Evolutionary conservation across 2,113 vertebrate species (phyloP).

Genomic region (Cyphomyrus plagiostoma): DNA sequence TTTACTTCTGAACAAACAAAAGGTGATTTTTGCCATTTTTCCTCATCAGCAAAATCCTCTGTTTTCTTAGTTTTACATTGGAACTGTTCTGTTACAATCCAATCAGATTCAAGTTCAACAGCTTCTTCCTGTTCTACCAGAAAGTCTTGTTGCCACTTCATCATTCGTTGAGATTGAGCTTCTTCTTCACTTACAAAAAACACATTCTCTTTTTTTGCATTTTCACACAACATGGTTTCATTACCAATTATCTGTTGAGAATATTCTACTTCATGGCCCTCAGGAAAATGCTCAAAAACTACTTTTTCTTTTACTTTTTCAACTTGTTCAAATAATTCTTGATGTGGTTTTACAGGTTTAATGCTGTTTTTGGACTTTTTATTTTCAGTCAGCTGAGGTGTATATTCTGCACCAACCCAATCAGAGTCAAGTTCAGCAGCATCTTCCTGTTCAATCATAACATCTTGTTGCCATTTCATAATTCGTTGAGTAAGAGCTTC

Average conservation of each 20-base stretch:
- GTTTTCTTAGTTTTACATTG: conserved; percentile 27
- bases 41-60: neutral
- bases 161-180: conserved; percentile 55
- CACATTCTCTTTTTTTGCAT: conserved; percentile 52
- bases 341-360: neutral
- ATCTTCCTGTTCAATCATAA: conserved; percentile 54
- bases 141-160: conserved; percentile 60
- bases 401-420: conserved; percentile 36
- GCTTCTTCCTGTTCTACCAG: conserved; percentile 55
- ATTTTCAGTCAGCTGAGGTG: conserved; percentile 16
- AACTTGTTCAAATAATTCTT: neutral
- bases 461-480: conserved; percentile 65
- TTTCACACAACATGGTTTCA: conserved; percentile 36
- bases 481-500: conserved; percentile 60
- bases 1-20: neutral
- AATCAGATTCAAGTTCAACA: conserved; percentile 57
- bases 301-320: conserved; percentile 26
- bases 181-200: conserved; percentile 62
- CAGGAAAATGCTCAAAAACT: conserved; percentile 14
- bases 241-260: conserved; percentile 10
- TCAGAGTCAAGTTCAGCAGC: conserved; percentile 34
- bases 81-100: conserved; percentile 44
- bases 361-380: conserved; percentile 14
- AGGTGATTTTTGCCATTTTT: neutral
- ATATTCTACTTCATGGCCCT: conserved; percentile 9